Conservation (phyloP, 1,140 invertebrate species). For the Monochamus saltuarius region DNA sequence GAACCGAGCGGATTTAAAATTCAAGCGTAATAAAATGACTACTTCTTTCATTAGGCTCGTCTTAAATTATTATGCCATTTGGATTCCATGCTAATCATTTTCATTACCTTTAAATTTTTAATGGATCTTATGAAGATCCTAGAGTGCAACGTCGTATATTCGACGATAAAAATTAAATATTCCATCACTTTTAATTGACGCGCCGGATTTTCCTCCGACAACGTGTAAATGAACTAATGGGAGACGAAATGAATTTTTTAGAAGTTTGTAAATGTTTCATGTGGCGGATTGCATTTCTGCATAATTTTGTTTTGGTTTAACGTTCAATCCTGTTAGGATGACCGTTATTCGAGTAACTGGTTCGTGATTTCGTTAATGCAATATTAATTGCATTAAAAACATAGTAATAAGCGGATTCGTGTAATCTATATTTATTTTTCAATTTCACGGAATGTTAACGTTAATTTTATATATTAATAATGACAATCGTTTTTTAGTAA, state of each 20-base stretch:
- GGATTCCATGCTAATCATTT: no score
- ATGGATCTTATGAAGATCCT: no score
- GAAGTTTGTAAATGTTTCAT: constrained; percentile 6
- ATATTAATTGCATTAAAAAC: not conserved
- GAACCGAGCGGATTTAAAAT: no score
- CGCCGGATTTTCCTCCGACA: not conserved
- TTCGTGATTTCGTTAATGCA: not conserved
- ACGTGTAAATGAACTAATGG: constrained; percentile 23
- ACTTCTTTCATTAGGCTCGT: no score
- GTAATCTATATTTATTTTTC: constrained; percentile 1
- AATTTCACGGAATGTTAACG: not conserved
- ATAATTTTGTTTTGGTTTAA: not conserved
- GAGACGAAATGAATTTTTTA: constrained; percentile 14
- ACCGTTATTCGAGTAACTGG: not conserved
- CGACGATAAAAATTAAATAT: constrained; percentile 26
- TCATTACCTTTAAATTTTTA: no score
- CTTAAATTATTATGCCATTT: no score
- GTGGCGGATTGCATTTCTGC: not conserved
- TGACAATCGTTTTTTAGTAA: not conserved
- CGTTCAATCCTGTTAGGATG: not conserved
- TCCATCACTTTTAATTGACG: constrained; percentile 25
- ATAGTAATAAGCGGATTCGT: not conserved
- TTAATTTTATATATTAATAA: not conserved
- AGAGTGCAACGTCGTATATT: not conserved
- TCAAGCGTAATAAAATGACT: no score